Evolutionary conservation across 2,113 vertebrate species (phyloP), one percentile per base, ranked within the genome.

Genomic region (Paedocypris sp.): DNA sequence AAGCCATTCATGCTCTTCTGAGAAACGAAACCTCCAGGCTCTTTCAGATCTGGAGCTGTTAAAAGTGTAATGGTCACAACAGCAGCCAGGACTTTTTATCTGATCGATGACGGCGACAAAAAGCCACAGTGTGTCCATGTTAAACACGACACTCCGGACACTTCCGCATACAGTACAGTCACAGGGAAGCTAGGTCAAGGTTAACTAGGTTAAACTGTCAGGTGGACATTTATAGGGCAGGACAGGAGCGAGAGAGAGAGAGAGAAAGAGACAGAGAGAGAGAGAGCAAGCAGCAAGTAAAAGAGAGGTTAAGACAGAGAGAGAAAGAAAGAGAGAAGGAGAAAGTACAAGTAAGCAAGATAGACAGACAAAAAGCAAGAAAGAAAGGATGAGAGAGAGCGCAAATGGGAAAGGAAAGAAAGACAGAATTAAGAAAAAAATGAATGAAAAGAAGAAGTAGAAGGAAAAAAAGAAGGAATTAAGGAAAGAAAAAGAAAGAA

Each of bases 101-200:
- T 62, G 75, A 79, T 79, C 70, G 74, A 45, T 45, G 32, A 26
- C 51, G 72, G 69, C 68, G 50, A 69, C 65, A 18, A 39, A 42
- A 52, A 45, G 53, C 60, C 73, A 49, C 35, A 71, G 66, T 32
- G 25, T 50, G 56, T 61, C 23, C 26, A 54, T 38, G 29, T 67
- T 32, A 62, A 43, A 63, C 49, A 66, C 4, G 60, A 57, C n/a
- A 8, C 53, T 48, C 57, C 6, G 38, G 53, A 57, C 16, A 11
- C 11, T 1, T 29, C 52, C 16, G 36, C 13, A 35, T 16, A 6
- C 9, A n/a, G n/a, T n/a, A n/a, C n/a, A n/a, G 43, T 22, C 19
- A 33, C 28, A 32, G 2, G 50, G 8, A 49, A 18, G 57, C 52
- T 5, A 28, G 15, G 62, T 64, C 59, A 62, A 56, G 58, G 59